A percentile compares a stretch with the other conserved stretches of the same genome.
Evolutionary conservation across 2,888 invertebrate genomes (phyloP).

Genomic region (Agrotis segetum): DNA sequence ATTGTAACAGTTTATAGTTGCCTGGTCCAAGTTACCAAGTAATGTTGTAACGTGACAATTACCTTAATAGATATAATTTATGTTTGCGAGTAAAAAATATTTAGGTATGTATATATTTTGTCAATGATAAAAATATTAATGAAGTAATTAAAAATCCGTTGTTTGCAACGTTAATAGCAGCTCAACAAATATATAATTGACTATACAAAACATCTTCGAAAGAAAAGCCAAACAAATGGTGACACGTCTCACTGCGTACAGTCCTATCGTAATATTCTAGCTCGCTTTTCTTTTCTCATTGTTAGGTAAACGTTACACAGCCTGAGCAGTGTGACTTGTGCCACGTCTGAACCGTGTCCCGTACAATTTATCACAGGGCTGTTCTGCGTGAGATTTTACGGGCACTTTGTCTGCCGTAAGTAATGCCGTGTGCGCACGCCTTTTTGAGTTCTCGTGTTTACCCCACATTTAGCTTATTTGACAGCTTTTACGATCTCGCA

Average conservation of each 20-base stretch:
- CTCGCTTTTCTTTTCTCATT: neutral
- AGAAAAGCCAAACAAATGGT: no score
- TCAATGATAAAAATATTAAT: no score
- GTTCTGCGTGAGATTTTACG: slow-evolving; percentile 77
- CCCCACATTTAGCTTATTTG: slow-evolving; percentile 52
- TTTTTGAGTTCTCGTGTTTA: slow-evolving; percentile 63
- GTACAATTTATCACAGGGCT: slow-evolving; percentile 72
- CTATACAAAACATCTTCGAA: no score
- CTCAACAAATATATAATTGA: no score
- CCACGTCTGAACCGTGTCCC: slow-evolving; percentile 49
- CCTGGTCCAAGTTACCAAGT: slow-evolving; percentile 26
- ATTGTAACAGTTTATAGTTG: slow-evolving; percentile 39
- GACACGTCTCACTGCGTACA: no score
- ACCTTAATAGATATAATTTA: no score
- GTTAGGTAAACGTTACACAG: neutral
- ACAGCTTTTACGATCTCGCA: slow-evolving; percentile 45
- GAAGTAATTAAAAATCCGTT: no score
- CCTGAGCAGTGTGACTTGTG: slow-evolving; percentile 39
- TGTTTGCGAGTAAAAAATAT: no score
- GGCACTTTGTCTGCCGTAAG: slow-evolving; percentile 74
- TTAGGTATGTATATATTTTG: no score
- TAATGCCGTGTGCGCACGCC: slow-evolving; percentile 70
- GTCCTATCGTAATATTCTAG: neutral
- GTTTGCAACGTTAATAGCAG: no score
- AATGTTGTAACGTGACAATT: neutral